Evolutionary conservation across 1,140 invertebrate species (phyloP), one percentile per base, ranked within the genome.

Genomic region (Laupala kohalensis): DNA sequence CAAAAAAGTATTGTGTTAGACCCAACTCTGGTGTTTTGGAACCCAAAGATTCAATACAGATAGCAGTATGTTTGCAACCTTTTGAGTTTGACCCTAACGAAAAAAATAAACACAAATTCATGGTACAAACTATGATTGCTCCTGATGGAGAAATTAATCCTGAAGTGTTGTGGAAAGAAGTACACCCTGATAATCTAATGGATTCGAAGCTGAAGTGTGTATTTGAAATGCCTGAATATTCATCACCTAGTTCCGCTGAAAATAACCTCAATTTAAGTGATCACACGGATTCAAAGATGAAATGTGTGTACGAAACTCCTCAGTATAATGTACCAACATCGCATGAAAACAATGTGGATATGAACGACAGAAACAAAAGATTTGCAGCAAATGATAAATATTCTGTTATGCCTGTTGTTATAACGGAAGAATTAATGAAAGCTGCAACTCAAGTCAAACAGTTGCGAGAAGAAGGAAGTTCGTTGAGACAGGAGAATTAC

Each of bases 101-200:
- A 81, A 97, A 97, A 81, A 95, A 93, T 82, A 98, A 97, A 86
- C 97, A 99, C 84, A 99, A 99, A 86, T 99, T 99, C 81, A 99
- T 99, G 96, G 96, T 99, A 75, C 96, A 99, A 82, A 92, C 94
- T 74, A 86, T 97, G 75, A 87, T 94, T 82, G 92, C 84, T 23
- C 86, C 86, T 28, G 85, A 87, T 74, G 84, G 83, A 67, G 82
- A 85, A 70, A 79, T 76, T 63, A 77, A 77, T 73, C 80, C 86
- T 76, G 85, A 87, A 77, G 86, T 80, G 53, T 80, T 95, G 91
- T 97, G 94, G 94, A 95, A 94, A 83, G 92, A 94, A 74, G 88
- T 90, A 69, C 85, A 87, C 77, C 87, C 89, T 67, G 89, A 92
- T 67, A 86, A 89, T 75, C 83, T 96, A 73, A 96, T 96, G 93